phyloP scores from a whole-genome alignment of 2,797 vertebrate genomes.

The Falco novaeseelandiae region DNA sequence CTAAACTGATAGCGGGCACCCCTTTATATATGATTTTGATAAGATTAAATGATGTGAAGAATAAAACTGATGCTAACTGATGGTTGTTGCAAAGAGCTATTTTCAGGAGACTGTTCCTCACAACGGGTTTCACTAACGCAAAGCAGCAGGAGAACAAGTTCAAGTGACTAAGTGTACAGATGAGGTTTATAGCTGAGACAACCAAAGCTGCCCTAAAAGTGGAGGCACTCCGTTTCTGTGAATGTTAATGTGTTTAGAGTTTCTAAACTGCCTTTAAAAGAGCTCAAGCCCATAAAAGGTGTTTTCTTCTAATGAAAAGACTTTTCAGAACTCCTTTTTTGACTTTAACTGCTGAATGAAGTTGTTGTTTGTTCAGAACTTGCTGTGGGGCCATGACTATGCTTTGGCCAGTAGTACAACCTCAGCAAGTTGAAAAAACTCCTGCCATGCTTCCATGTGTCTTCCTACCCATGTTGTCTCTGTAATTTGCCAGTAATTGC shows the following conservation, averaged over 20 bases:
- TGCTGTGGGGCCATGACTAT: neutral
- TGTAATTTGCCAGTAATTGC: neutral
- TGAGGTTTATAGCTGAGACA: neutral
- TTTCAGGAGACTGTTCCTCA: neutral
- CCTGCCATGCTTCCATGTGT: neutral
- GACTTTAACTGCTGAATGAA: neutral
- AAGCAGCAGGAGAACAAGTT: neutral
- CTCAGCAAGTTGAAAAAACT: neutral
- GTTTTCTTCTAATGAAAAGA: neutral
- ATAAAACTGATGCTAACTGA: neutral
- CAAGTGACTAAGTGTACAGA: neutral
- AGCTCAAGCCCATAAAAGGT: neutral
- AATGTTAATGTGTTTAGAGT: neutral
- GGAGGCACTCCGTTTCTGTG: neutral
- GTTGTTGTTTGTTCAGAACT: neutral
- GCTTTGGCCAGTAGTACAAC: neutral
- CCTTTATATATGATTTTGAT: neutral
- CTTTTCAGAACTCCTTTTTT: neutral
- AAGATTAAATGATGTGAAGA: neutral
- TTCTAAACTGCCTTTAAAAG: neutral
- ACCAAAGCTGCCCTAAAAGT: neutral
- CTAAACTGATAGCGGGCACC: neutral
- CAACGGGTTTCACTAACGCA: neutral
- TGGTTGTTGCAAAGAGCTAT: neutral
- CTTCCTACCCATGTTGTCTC: neutral